These are phyloP conservation scores for Eupsittula cactorum DNA, from an alignment of 2,113 vertebrate species.

Conservation along the genomic window DNA sequence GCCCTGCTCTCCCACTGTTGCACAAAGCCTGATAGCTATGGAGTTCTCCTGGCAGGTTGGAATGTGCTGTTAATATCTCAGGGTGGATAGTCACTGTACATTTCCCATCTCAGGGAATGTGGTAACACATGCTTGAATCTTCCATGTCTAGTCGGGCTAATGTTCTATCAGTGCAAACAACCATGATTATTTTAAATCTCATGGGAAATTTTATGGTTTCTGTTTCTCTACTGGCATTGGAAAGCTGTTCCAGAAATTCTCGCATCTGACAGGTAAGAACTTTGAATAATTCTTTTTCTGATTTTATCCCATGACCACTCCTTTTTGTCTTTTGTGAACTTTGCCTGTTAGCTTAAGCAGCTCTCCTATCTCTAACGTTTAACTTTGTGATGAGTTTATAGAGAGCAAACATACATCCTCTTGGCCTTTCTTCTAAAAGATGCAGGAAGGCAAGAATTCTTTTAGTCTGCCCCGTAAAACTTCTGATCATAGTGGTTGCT, in stretches of 20 bases:
- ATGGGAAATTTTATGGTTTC: neutral
- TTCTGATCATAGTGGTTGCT: neutral
- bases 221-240: neutral
- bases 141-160: neutral
- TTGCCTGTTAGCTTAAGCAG: neutral
- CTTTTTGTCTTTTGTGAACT: neutral
- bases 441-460: neutral
- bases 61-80: neutral
- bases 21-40: neutral
- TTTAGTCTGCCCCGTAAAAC: neutral
- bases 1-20: accelerated
- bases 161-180: neutral
- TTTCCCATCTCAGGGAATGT: neutral
- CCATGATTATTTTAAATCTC: neutral
- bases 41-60: neutral
- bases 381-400: neutral
- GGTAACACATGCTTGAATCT: neutral
- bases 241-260: neutral
- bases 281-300: neutral
- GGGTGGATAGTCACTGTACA: neutral
- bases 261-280: neutral
- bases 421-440: neutral
- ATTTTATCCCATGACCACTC: neutral
- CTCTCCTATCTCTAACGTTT: neutral
- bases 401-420: neutral